Evolutionary conservation across 2,888 invertebrate species (phyloP).

Genomic region (Tetanocera ferruginea): DNA sequence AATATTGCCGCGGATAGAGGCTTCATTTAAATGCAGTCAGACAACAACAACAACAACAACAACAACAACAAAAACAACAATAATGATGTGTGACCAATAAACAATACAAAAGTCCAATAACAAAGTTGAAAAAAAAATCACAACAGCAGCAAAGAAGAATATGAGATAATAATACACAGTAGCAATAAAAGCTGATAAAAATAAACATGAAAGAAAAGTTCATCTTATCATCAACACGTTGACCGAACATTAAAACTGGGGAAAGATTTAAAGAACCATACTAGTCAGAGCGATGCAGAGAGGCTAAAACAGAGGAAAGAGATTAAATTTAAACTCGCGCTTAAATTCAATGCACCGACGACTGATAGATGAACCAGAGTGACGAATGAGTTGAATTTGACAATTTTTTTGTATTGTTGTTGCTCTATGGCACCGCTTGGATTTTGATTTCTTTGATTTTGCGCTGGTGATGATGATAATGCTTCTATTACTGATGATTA

Average conservation of each 20-base stretch:
- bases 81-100: conserved; percentile 27
- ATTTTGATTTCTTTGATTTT: background rate
- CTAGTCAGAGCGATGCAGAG: no score
- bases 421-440: background rate
- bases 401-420: background rate
- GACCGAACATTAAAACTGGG: background rate
- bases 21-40: background rate
- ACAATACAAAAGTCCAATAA: conserved; percentile 41
- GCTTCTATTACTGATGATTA: background rate
- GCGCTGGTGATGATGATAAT: background rate
- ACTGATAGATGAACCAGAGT: background rate
- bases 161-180: background rate
- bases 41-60: conserved; percentile 35
- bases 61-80: background rate
- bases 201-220: background rate
- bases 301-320: background rate
- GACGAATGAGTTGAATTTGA: conserved; percentile 7
- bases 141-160: background rate
- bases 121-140: conserved; percentile 36
- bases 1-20: no score
- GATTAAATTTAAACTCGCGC: conserved; percentile 11
- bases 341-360: background rate
- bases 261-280: background rate
- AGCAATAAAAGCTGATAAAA: background rate
- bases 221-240: background rate